Evolutionary conservation across 2,888 invertebrate genomes (phyloP), one percentile per base, ranked within the genome.

Genomic region (Apodemia hepburni): DNA sequence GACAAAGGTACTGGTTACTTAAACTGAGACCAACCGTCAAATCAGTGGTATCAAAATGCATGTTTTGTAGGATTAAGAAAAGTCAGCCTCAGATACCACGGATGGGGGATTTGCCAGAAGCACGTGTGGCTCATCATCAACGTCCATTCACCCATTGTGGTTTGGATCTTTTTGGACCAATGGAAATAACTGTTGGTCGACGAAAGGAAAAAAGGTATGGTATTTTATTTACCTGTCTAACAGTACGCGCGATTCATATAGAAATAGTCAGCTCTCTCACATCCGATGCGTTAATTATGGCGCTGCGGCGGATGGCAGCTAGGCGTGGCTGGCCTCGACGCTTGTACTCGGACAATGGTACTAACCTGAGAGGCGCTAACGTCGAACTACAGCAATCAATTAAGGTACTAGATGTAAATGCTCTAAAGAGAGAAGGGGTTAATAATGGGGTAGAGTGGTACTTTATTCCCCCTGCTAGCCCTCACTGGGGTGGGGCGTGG

Each of bases 141-240:
- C n/a, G 49, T 9, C 49, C 49, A 17, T 49, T 49, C 7, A 49
- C 49, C 17, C 7, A 8, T 15, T 18, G 49, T 49, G 49, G 49
- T 6, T 8, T 49, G 9, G 49, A 49, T 15, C 49, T 49, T 17
- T 49, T 49, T 49, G 49, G 49, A 17, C 17, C 49, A 49, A 49
- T 49, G 49, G 49, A 49, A 15, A 18, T 49, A 8, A 15, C 49
- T 49, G 11, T 11, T 3, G 49, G 49, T 5, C 8, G 49, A 49
- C 49, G 49, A 49, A n/a, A 8, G 70, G 66, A 70, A 70, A 71
- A 71, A 70, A 69, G 69, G 70, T 70, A 70, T 69, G 66, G 69
- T 66, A 62, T 68, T 70, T 64, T 70, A 38, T 61, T 61, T 58
- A 61, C 57, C 9, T 57, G 57, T n/a, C 57, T 57, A 9, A 57